Conservation (phyloP, 2,797 vertebrate species). For the Malacoctenus gilli region DNA sequence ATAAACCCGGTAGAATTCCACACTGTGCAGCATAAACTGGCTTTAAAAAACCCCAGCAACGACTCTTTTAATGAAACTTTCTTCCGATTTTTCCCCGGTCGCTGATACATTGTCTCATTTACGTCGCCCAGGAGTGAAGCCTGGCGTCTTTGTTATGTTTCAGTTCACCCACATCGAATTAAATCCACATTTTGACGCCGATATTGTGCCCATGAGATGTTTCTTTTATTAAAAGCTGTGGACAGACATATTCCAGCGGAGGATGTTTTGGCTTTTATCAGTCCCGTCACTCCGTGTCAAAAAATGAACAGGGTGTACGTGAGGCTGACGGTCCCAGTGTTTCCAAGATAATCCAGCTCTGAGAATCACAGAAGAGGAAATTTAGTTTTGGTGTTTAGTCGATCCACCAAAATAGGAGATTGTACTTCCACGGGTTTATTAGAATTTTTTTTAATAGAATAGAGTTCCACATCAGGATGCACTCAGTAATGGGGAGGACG, state of each 20-base stretch:
- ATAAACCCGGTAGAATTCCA: no score
- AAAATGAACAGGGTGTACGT: slow-evolving; percentile 55
- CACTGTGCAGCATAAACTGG: no score
- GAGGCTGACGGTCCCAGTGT: slow-evolving; percentile 56
- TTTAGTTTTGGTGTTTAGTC: slow-evolving; percentile 65
- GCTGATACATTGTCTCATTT: neutral
- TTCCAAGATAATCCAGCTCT: slow-evolving; percentile 72
- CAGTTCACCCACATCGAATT: slow-evolving; percentile 32
- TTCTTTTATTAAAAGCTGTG: slow-evolving; percentile 66
- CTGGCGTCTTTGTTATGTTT: slow-evolving; percentile 18
- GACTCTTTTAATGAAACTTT: neutral
- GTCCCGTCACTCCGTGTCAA: slow-evolving; percentile 60
- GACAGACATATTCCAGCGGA: slow-evolving; percentile 64
- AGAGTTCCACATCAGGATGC: slow-evolving; percentile 60
- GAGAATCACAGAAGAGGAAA: slow-evolving; percentile 58
- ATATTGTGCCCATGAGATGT: slow-evolving; percentile 33
- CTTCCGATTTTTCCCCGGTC: neutral
- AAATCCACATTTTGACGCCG: slow-evolving; percentile 63
- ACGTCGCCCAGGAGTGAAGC: slow-evolving; percentile 9
- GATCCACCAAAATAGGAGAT: slow-evolving; percentile 70
- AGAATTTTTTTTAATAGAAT: slow-evolving; percentile 55
- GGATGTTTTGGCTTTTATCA: slow-evolving; percentile 41
- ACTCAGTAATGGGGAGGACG: slow-evolving; percentile 44
- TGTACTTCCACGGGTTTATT: slow-evolving; percentile 72
- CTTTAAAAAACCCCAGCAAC: slow-evolving; percentile 2